These are phyloP conservation scores for Synaphobranchus kaupii DNA, from an alignment of 2,797 vertebrate genomes.

Conservation along the genomic window DNA sequence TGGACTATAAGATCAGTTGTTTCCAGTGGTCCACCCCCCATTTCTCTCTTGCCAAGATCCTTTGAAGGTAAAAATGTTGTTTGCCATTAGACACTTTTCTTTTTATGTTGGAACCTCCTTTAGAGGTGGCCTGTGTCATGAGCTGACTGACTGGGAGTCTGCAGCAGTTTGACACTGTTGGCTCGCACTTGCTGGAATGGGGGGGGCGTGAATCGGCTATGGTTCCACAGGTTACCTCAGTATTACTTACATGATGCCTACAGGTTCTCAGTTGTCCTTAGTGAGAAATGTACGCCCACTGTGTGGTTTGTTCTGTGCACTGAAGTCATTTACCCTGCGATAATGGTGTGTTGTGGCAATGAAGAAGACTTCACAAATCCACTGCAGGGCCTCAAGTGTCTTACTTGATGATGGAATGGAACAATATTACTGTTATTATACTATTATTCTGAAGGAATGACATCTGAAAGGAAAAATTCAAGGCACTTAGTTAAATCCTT, in stretches of 20 bases:
- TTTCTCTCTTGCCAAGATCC: too few relatives aligned
- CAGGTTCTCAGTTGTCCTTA: background rate
- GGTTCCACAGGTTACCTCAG: too few relatives aligned
- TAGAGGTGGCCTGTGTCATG: too few relatives aligned
- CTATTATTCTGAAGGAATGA: background rate
- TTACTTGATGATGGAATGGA: background rate
- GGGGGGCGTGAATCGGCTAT: background rate
- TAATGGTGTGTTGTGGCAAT: background rate
- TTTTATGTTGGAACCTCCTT: too few relatives aligned
- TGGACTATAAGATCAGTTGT: too few relatives aligned
- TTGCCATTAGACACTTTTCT: too few relatives aligned
- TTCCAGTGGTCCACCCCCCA: too few relatives aligned
- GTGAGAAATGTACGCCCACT: background rate
- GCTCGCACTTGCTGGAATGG: background rate
- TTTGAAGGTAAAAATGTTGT: too few relatives aligned
- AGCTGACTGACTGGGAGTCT: background rate
- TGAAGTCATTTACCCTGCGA: background rate
- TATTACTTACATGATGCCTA: background rate
- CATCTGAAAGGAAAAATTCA: background rate
- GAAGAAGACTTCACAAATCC: background rate
- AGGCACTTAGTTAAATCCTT: background rate
- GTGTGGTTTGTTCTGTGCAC: background rate
- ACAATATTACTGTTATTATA: background rate
- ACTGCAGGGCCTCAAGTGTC: background rate
- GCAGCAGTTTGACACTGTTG: background rate